phyloP scores from a whole-genome alignment of 2,797 vertebrate species.

The Phoebastria nigripes region DNA sequence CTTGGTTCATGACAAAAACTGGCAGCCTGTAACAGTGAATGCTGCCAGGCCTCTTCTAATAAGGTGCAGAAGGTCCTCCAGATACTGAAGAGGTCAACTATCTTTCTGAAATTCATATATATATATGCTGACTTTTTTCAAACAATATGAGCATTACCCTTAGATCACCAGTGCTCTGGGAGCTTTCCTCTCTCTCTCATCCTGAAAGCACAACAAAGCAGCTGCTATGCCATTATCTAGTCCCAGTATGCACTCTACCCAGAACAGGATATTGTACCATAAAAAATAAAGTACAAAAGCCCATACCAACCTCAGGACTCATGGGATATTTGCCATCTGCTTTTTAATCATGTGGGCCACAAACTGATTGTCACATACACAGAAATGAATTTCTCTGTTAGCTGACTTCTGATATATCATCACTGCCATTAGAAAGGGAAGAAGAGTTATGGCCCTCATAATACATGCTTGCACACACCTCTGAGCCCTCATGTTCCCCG shows the following conservation, averaged over 20 bases:
- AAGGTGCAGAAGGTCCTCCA: neutral
- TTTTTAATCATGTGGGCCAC: neutral
- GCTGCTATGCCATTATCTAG: neutral
- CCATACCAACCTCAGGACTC: neutral
- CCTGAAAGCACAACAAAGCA: neutral
- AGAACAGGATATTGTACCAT: neutral
- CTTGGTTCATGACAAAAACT: neutral
- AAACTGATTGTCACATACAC: neutral
- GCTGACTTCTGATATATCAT: neutral
- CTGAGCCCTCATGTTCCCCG: neutral
- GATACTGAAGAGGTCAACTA: neutral
- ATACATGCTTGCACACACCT: rapidly evolving
- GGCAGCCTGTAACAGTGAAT: neutral
- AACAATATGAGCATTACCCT: neutral
- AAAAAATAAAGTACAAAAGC: neutral
- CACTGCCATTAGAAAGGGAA: neutral
- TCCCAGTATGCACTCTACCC: neutral
- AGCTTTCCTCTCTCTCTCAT: neutral
- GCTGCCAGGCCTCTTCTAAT: neutral
- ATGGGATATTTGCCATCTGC: neutral
- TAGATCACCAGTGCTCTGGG: neutral
- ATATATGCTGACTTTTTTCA: neutral
- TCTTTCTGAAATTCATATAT: neutral
- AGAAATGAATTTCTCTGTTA: neutral
- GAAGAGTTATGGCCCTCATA: neutral